Evolutionary conservation across 1,140 invertebrate genomes (phyloP).

Genomic region (Drosophila repletoides): DNA sequence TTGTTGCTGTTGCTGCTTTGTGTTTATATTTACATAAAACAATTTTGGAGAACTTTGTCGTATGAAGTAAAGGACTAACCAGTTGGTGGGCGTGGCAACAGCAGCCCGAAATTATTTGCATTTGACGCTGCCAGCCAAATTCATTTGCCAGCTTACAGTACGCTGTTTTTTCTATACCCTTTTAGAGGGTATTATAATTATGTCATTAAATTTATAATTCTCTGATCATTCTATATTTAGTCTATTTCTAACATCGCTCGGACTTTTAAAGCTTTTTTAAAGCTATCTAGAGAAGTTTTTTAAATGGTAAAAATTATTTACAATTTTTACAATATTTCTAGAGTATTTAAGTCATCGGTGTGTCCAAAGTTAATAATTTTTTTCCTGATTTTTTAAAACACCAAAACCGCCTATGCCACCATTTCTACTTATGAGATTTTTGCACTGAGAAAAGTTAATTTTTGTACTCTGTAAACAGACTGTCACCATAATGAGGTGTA

Average conservation of each 20-base stretch:
- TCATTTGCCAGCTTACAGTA: conserved; percentile 40
- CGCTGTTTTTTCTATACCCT: too few relatives aligned
- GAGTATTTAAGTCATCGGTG: too few relatives aligned
- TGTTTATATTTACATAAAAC: conserved; percentile 80
- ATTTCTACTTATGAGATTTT: conserved; percentile 47
- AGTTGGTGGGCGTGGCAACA: conserved; percentile 24
- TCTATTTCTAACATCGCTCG: too few relatives aligned
- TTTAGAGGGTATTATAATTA: too few relatives aligned
- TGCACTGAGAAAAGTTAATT: conserved; percentile 26
- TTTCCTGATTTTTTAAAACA: too few relatives aligned
- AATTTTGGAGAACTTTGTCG: conserved; percentile 72
- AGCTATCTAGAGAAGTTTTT: too few relatives aligned
- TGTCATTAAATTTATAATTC: too few relatives aligned
- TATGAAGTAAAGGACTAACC: conserved; percentile 21
- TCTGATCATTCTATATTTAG: too few relatives aligned
- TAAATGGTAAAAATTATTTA: too few relatives aligned
- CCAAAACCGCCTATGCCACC: too few relatives aligned
- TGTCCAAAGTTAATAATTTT: background rate
- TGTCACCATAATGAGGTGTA: conserved; percentile 17
- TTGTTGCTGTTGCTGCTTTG: conserved; percentile 26
- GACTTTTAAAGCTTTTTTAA: too few relatives aligned
- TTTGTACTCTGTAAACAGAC: conserved; percentile 15
- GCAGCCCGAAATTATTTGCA: conserved; percentile 68
- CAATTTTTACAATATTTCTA: too few relatives aligned
- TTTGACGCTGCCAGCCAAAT: conserved; percentile 41